phyloP scores from a whole-genome alignment of 2,113 vertebrate genomes.

The Podiceps cristatus region DNA sequence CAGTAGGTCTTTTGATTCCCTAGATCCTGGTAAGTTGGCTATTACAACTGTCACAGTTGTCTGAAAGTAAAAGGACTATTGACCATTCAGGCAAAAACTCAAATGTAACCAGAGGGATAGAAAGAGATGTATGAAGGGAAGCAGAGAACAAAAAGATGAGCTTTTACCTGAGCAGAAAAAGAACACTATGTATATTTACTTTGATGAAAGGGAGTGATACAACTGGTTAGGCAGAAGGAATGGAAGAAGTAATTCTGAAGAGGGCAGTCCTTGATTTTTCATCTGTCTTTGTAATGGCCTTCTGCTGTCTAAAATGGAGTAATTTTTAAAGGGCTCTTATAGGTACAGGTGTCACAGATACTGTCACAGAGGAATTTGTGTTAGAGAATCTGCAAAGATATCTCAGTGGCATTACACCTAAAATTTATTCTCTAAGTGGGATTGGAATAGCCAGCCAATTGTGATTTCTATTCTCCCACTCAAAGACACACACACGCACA shows the following conservation, averaged over 20 bases:
- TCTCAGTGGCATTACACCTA: background rate
- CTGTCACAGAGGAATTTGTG: background rate
- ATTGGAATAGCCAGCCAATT: background rate
- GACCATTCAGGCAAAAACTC: background rate
- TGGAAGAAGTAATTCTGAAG: background rate
- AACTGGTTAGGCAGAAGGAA: background rate
- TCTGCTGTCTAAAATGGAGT: background rate
- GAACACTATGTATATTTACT: background rate
- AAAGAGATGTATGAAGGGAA: background rate
- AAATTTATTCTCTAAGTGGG: background rate
- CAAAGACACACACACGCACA: fast-evolving
- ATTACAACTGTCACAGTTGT: background rate
- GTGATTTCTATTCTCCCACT: background rate
- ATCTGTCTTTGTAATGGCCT: background rate
- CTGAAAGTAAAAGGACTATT: background rate
- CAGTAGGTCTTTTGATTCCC: background rate
- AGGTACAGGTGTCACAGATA: background rate
- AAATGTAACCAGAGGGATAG: background rate
- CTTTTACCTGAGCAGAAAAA: background rate
- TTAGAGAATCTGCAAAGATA: background rate
- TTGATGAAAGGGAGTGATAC: fast-evolving
- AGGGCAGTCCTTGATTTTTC: background rate
- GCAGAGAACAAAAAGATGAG: background rate
- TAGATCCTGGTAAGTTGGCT: background rate
- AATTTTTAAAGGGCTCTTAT: background rate